Evolutionary conservation across 2,888 invertebrate genomes (phyloP).

Genomic region (Luffia ferchaultella): DNA sequence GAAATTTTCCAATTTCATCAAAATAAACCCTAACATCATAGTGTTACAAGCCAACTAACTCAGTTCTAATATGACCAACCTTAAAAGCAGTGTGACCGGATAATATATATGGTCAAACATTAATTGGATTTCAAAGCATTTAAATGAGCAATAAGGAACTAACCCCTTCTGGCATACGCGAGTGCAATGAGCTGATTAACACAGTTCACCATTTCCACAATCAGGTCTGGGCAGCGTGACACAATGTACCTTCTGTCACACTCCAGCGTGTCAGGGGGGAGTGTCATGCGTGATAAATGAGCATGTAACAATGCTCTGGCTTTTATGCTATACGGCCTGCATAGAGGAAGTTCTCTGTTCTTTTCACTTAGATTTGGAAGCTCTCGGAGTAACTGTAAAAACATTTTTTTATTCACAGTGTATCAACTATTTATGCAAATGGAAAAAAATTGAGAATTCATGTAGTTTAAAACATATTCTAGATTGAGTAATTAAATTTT

Average conservation of each 20-base stretch:
- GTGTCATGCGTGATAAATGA: slow-evolving; percentile 85
- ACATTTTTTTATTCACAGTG: background rate
- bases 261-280: slow-evolving; percentile 82
- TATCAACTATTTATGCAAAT: background rate
- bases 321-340: slow-evolving; percentile 90
- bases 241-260: slow-evolving; percentile 85
- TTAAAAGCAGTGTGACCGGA: too few species aligned
- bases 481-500: background rate
- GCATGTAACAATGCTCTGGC: slow-evolving; percentile 95
- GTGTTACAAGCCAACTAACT: too few species aligned
- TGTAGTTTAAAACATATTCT: background rate
- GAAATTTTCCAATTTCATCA: too few species aligned
- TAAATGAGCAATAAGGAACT: slow-evolving; percentile 44
- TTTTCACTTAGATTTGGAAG: slow-evolving; percentile 93
- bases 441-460: background rate
- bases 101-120: too few species aligned
- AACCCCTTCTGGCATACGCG: slow-evolving; percentile 88
- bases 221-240: slow-evolving; percentile 91
- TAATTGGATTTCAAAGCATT: too few species aligned
- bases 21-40: too few species aligned
- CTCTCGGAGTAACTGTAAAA: slow-evolving; percentile 83
- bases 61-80: too few species aligned
- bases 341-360: slow-evolving; percentile 94
- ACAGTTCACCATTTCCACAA: slow-evolving; percentile 97
- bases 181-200: slow-evolving; percentile 92